Base-by-base conservation (phyloP, 2,888 invertebrate genomes). In the Melanostoma scalare region DNA sequence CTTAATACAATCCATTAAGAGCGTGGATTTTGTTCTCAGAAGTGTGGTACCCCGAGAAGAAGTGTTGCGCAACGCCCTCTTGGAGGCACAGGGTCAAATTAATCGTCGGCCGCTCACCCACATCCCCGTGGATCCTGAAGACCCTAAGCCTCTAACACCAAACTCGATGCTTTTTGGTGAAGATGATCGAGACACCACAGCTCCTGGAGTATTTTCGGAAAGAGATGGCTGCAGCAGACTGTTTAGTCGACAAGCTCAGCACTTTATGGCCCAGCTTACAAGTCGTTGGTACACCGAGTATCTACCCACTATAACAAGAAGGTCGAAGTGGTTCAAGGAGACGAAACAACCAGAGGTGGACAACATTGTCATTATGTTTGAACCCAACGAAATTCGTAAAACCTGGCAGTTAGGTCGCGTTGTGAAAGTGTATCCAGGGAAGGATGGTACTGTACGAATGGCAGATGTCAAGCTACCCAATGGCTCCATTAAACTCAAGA, bases 81-180 rank as follows among this genome's bases (percentile, higher is more conserved):
- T 55, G 6, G 52, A 65, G 31, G 65, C 36, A 5, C 65, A 65
- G 31, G 36, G 38, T 9, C 65, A 52, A 65, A 65, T 65, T 3
- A 65, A 52, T 40, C 30, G 65, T 35, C 50, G 40, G 8, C 31
- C 65, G 6, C 35, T 61, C 10, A 61, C 46, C n/a, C 61, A 61
- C 61, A 9, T 61, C 20, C 20, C 20, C 20, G 20, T 20, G 20
- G 20, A 20, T 20, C 20, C 20, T 20, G 20, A 20, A 20, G 20
- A 20, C 20, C 20, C 20, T 20, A 20, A 20, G 20, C 20, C 20
- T 20, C 20, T 20, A 20, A 20, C 20, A 20, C 20, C 20, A 20
- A 20, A 20, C 20, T 20, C 20, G 20, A 40, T 9, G 6, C 40
- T 40, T 9, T 40, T 40, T 40, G 40, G 40, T 40, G 40, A 40